Evolutionary conservation across 2,888 invertebrate genomes (phyloP).

Genomic region (Salpingus planirostris): DNA sequence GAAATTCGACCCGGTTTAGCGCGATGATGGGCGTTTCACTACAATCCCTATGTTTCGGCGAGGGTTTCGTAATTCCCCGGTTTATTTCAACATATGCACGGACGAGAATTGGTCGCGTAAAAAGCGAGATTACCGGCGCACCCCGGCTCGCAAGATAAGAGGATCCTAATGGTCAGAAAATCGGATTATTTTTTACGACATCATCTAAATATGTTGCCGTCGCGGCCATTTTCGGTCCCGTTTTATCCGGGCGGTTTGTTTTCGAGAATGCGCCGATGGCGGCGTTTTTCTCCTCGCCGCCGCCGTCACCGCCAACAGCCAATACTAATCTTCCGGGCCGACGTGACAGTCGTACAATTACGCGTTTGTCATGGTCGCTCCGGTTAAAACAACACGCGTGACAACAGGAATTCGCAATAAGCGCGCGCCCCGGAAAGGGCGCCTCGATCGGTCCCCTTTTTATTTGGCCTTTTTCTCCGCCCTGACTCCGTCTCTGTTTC

Average conservation of each 20-base stretch:
- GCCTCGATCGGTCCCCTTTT: constrained; percentile 1
- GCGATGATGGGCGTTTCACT: too few relatives aligned
- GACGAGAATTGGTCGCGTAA: constrained; percentile 10
- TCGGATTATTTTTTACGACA: constrained; percentile 37
- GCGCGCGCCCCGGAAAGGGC: constrained; percentile 24
- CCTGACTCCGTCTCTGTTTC: too few relatives aligned
- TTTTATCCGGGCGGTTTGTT: too few relatives aligned
- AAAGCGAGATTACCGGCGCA: constrained; percentile 9
- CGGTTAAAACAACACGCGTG: constrained; percentile 33
- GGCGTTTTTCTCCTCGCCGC: constrained; percentile 10
- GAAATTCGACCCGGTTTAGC: too few relatives aligned
- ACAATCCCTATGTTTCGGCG: too few relatives aligned
- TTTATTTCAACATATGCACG: too few relatives aligned
- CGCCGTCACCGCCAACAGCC: constrained; percentile 2
- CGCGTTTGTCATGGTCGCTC: constrained; percentile 33
- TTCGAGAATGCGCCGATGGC: too few relatives aligned
- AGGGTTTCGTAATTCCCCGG: too few relatives aligned
- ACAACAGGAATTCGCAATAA: constrained; percentile 37
- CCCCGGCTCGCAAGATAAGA: constrained; percentile 21
- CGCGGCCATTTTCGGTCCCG: too few relatives aligned
- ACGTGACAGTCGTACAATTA: constrained; percentile 35
- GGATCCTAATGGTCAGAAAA: constrained; percentile 36
- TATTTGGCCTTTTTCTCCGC: constrained; percentile 7
- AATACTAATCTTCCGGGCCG: constrained; percentile 13
- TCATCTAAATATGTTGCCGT: constrained; percentile 36